Evolutionary conservation across 2,888 invertebrate genomes (phyloP), one percentile per base, ranked within the genome.

Genomic region (Yponomeuta malinellus): DNA sequence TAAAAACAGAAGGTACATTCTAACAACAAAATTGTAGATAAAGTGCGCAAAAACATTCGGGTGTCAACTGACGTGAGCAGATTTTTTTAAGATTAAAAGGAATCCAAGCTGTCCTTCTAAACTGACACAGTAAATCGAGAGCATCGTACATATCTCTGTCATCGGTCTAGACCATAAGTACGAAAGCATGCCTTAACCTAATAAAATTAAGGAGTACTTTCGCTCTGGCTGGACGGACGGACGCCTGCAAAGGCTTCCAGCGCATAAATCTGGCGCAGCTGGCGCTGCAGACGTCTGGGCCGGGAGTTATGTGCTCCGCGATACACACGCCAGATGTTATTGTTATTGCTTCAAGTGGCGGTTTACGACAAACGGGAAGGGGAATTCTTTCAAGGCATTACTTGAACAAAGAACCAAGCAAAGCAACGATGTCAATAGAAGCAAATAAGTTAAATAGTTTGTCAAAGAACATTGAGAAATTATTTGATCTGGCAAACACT

Each of bases 271-370:
- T 12, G 52, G 52, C 52, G 52, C 52, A 59, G 52, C 52, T 59
- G 52, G 52, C 52, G 52, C 52, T 59, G 52, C 52, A 59, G 52
- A 59, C 52, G 52, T 59, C 52, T 59, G 52, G 52, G 52, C 52
- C 9, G 52, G 15, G 52, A 59, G 52, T 59, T 59, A 59, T 59
- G 52, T 15, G 52, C 52, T 15, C 15, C 52, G 15, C 52, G 52
- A 59, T 59, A 59, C 15, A 59, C 52, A 15, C 52, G 12, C 52
- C 52, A 59, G 52, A 59, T 59, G 52, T 59, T 59, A 59, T 59
- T 59, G 52, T 59, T 59, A 59, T 59, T 59, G 52, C 15, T 15
- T 15, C 15, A 59, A 15, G 12, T 15, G 52, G 52, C 15, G 52
- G 52, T 59, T 59, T 59, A 59, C 52, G 52, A 59, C 52, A 15